Base-by-base conservation (phyloP, 1,140 invertebrate species). In the Ruditapes philippinarum region DNA sequence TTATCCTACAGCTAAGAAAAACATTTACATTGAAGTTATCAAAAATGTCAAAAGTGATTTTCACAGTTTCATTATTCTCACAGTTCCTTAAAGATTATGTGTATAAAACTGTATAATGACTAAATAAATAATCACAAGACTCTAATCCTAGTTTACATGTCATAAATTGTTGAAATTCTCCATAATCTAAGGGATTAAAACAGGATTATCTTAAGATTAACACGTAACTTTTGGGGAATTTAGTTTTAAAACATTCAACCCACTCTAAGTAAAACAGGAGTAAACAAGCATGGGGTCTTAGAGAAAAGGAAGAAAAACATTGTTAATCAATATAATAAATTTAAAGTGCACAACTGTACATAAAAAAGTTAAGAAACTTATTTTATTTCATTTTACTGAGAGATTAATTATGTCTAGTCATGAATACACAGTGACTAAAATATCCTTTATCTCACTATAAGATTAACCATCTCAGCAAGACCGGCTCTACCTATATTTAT, bases 191-290 rank as follows among this genome's bases (percentile, higher is more conserved):
- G 3, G 65, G 31, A 70, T 70, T 70, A 70, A 70, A 38, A 19
- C 31, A 65, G n/a, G 65, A 70, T 70, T 38, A 70, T 70, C 65
- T 28, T 14, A 31, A 40, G 65, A 70, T 70, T 70, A 70, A 2
- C 65, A 70, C 65, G 28, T 70, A 70, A 70, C 65, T 12, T 38
- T 70, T 1, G 33, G 65, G 65, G 28, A 70, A 70, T 19, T 40
- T 70, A 28, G 36, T 70, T 17, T 38, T 70, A 33, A 70, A 70
- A 33, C 38, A 38, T 28, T 70, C n/a, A n/a, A 25, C 17, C 54
- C 19, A 57, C 54, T 57, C n/a, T 65, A n/a, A n/a, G 9, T 33
- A 65, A 65, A 33, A 38, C 36, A 38, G 36, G 36, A 1, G 33
- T 0, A 70, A 14, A 38, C 65, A 5, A 38, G 65, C 60, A 28